Evolutionary conservation across 2,888 invertebrate species (phyloP), one percentile per base, ranked within the genome.

Genomic region (Stenodera caucasica): DNA sequence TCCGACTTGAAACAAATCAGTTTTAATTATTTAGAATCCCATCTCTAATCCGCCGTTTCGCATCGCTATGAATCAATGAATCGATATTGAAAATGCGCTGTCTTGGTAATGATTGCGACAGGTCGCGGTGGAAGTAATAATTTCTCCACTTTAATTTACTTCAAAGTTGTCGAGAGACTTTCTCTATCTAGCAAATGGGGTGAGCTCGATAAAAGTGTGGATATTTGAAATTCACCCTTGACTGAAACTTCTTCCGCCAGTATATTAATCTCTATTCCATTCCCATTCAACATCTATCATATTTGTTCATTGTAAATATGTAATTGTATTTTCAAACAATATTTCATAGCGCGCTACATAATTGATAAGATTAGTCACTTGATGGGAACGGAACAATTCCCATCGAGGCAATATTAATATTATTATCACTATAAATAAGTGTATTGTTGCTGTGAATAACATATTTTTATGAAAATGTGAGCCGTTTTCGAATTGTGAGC

Each of bases 291-390:
- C 61, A 61, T 61, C 49, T 57, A 57, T 57, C 53, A 60, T 60
- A 57, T 61, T 61, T 61, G 55, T 58, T 51, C 61, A 55, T 57
- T 45, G 53, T 61, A 55, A 58, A 61, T 58, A 61, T 61, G 51
- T 58, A 61, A 61, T 58, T 55, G 55, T 58, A 37, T 58, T 55
- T 23, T 40, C 33, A 32, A 51, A 58, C 55, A 61, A 61, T 61
- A 61, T 55, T 45, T 58, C 52, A 58, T 45, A 57, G 21, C 12
- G 1, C 5, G 18, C 50, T 61, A 58, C 54, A 61, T 61, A 57
- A 61, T 61, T 61, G 57, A 60, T 60, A 60, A 56, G 55, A 30
- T 55, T 54, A 26, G 55, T 57, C 51, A 61, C 58, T 61, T 55
- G 29, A 53, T 26, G 37, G 32, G 52, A 58, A 51, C 14, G n/a